phyloP scores from a whole-genome alignment of 92 coral and sea anemone species.

The Siderastrea radians region DNA sequence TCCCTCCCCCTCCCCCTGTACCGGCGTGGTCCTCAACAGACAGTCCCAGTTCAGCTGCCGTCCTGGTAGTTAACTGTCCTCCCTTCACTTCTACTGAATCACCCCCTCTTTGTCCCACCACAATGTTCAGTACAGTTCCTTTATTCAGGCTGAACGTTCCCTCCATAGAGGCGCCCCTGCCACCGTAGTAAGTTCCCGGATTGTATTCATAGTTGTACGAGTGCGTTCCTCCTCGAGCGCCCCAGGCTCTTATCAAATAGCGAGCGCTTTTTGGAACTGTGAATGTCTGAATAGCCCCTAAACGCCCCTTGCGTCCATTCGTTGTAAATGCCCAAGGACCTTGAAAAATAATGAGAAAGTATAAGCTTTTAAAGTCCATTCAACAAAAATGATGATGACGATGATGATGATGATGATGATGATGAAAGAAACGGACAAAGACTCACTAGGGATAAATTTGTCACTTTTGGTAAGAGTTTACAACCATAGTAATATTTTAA shows the following conservation, averaged over 20 bases:
- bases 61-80: too few species aligned
- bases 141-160: slow-evolving; percentile 16
- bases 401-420: too few species aligned
- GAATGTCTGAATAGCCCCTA: slow-evolving; percentile 36
- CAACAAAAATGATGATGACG: too few species aligned
- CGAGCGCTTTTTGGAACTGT: slow-evolving; percentile 20
- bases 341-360: not conserved
- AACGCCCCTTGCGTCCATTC: slow-evolving; percentile 24
- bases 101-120: slow-evolving; percentile 60
- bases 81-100: not conserved
- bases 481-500: too few species aligned
- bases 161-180: slow-evolving; percentile 61
- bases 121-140: too few species aligned
- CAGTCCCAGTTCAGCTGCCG: too few species aligned
- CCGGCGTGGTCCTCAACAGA: too few species aligned
- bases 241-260: slow-evolving; percentile 60
- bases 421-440: too few species aligned
- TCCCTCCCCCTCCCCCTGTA: too few species aligned
- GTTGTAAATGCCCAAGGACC: slow-evolving; percentile 20
- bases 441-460: too few species aligned
- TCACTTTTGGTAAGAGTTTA: too few species aligned
- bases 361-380: too few species aligned
- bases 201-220: slow-evolving; percentile 51
- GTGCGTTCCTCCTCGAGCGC: slow-evolving; percentile 79
- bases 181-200: not conserved